Base-by-base conservation (phyloP, 2,113 vertebrate species). In the Tachysurus vachellii region DNA sequence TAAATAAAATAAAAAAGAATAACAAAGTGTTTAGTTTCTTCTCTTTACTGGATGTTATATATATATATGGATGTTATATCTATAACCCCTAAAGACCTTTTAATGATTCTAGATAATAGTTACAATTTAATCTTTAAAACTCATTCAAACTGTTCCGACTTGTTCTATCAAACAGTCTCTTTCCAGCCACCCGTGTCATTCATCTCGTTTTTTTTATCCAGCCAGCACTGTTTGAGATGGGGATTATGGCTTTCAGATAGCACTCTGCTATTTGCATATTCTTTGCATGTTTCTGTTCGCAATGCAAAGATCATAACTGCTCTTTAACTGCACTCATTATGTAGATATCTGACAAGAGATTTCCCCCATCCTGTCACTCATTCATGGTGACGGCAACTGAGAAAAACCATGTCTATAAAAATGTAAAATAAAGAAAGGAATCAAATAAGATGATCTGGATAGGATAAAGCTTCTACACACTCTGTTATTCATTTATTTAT, bases 241-340 rank as follows among this genome's bases (percentile, higher is more conserved):
- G 12, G 81, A 54, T 31, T 80, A 53, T 42, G 59, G 70, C 14
- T 4, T 80, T 86, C 80, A 86, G 70, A 54, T 68, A 47, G 26
- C 36, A 17, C 42, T 16, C 64, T 75, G 73, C 44, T 79, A 83
- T 89, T 91, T 91, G 89, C 89, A 92, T 93, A 91, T 88, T 93
- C 85, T 93, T 93, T 93, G 91, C 89, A 89, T 92, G 87, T 81
- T 66, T 88, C 28, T 53, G 89, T 88, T 92, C 88, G 92, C 88
- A 75, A 93, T 94, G 93, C 93, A 95, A 95, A 95, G 91, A 89
- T 31, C 79, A 91, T 92, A 94, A 94, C 93, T 88, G 91, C 88
- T 56, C 59, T 71, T 61, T 83, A 82, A 83, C 66, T 81, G 86
- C 19, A 92, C 86, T 85, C 87, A 85, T 75, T 66, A 71, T 84